Percentiles rank a stretch among this genome's conserved stretches.
Evolutionary conservation across 1,140 invertebrate species (phyloP).

Genomic region (Drosophila albomicans): DNA sequence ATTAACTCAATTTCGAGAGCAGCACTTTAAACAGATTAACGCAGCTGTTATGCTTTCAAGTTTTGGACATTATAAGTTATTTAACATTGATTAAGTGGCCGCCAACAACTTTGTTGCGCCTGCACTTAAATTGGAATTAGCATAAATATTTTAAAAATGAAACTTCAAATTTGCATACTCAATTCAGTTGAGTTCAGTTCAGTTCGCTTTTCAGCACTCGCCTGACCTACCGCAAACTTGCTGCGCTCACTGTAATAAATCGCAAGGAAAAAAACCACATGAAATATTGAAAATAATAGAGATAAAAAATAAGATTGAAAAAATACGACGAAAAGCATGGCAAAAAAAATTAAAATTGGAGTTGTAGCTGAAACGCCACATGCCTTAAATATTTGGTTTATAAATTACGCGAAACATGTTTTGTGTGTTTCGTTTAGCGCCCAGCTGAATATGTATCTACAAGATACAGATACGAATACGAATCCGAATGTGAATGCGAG

Average conservation of each 20-base stretch:
- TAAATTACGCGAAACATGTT: conserved; percentile 53
- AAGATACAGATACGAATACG: conserved; percentile 10
- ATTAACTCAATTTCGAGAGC: neutral
- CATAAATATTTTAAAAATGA: conserved; percentile 33
- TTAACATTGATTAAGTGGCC: conserved; percentile 41
- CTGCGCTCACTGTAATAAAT: conserved; percentile 32
- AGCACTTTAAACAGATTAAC: neutral
- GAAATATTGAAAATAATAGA: conserved; percentile 31
- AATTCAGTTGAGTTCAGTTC: conserved; percentile 39
- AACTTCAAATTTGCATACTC: conserved; percentile 42
- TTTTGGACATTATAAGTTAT: conserved; percentile 30
- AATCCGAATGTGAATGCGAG: conserved; percentile 7
- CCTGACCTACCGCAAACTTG: conserved; percentile 68
- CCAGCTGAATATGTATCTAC: conserved; percentile 34
- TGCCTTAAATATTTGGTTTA: conserved; percentile 48
- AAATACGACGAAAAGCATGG: neutral
- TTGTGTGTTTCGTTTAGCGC: conserved; percentile 43
- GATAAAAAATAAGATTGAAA: conserved; percentile 33
- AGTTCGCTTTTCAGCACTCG: conserved; percentile 50
- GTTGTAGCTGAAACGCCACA: conserved; percentile 30
- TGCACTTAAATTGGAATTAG: conserved; percentile 27
- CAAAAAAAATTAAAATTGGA: conserved; percentile 15
- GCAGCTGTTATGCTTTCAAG: neutral
- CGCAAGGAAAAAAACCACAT: conserved; percentile 17
- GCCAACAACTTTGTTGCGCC: conserved; percentile 21